Base-by-base conservation (phyloP, 2,888 invertebrate species). In the Geotrupes spiniger region DNA sequence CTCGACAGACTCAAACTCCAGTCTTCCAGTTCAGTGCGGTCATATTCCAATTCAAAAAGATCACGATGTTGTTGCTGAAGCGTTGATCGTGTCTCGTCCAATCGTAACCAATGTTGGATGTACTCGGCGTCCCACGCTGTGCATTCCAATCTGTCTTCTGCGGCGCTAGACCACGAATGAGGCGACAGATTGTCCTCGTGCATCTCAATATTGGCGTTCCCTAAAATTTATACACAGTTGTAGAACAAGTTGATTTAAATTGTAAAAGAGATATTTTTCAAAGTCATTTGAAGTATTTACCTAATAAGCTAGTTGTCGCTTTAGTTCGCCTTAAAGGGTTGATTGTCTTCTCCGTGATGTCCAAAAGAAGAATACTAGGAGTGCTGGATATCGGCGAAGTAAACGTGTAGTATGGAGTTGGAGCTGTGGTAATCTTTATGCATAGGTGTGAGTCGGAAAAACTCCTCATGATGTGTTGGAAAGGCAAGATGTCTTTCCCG, bases 361-460 rank as follows among this genome's bases (percentile, higher is more conserved):
- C 82, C 67, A 83, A 67, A 26, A 82, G 71, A 66, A 82, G 71
- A 54, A 82, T 79, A 36, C 82, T 82, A 2, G 75, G 75, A 48
- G 81, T 81, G 64, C 82, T 82, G 21, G 82, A 82, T 2, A 80
- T 75, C 1, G 82, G 80, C 27, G 74, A 74, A 37, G 63, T 77
- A 72, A 73, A 80, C 63, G 71, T 80, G 70, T 70, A 80, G 74
- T 71, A 75, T 16, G 74, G 74, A 48, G 80, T 78, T 6, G 81
- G 78, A 15, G 82, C 77, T 4, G 85, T 78, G 21, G 84, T 77
- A 31, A 86, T 75, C 66, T 85, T 85, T 16, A 87, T 76, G 65
- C 84, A 86, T 3, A 87, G 76, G 67, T 86, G 85, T 2, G 86
- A 86, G 68, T 86, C 86, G 26, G 85, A 85, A 67, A 85, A 85